Evolutionary conservation across 2,113 vertebrate species (phyloP).

Genomic region (Oreamnos americanus): DNA sequence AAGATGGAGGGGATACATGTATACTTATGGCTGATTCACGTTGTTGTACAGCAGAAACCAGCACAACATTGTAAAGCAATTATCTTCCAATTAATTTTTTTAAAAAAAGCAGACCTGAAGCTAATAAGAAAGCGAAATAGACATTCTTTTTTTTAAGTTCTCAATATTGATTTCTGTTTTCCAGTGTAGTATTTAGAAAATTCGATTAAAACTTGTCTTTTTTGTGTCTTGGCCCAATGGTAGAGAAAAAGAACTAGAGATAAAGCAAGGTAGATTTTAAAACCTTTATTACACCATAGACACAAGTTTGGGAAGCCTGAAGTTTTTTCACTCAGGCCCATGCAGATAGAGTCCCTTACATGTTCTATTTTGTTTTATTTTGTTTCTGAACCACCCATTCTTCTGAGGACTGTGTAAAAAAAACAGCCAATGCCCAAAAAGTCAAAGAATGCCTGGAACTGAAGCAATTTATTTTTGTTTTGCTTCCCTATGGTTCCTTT

Average conservation of each 20-base stretch:
- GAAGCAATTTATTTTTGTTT: conserved; percentile 46
- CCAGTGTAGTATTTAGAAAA: not conserved
- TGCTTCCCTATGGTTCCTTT: not conserved
- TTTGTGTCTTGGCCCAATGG: not conserved
- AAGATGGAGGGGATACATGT: not conserved
- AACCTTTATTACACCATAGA: not conserved
- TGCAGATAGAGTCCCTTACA: not conserved
- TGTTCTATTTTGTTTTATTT: not conserved
- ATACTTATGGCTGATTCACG: not conserved
- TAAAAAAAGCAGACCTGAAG: not conserved
- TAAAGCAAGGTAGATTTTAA: not conserved
- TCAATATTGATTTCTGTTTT: conserved; percentile 14
- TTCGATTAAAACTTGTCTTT: not conserved
- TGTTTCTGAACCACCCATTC: not conserved
- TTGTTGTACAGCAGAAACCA: not conserved
- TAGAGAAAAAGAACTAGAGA: not conserved
- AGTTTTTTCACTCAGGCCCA: not conserved
- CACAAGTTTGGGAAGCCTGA: not conserved
- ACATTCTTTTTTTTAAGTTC: not conserved
- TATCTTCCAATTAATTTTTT: not conserved
- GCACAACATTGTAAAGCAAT: not conserved
- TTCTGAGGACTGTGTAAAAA: not conserved
- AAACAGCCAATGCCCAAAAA: not conserved
- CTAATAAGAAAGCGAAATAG: not conserved
- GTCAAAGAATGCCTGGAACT: not conserved